Evolutionary conservation across 92 coral and sea anemone genomes (phyloP), one percentile per base, ranked within the genome.

Genomic region (Palythoa grandiflora): DNA sequence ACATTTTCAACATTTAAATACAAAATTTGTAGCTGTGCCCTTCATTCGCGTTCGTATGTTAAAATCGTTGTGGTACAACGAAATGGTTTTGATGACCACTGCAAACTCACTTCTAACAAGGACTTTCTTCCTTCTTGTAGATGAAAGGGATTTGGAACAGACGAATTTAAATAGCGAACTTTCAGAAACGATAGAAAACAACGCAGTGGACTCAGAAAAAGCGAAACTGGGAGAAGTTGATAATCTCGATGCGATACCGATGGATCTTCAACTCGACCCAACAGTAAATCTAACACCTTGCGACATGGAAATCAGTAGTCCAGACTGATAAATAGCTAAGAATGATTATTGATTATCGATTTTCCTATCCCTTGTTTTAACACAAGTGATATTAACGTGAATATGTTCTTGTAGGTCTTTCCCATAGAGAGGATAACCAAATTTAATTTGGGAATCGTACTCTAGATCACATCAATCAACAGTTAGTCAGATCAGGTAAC

Each of bases 271-370:
- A 60, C 28, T 81, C 60, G 86, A 81, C 39, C 86, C 86, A 5
- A 81, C 86, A 6, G 86, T 66, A 12, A 81, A 81, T 36, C 60
- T 81, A 5, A 65, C 86, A 28, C 86, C 86, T 81, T 81, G 86
- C 36, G 86, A 81, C 47, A 81, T 81, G 86, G 86, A 81, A n/a
- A 81, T 81, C 57, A 81, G 86, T 53, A 81, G 86, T 81, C 86
- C 86, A 36, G 86, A 81, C 37, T 81, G 60, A 81, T 2, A 28
- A 40, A 28, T 28, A 28, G 78, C 1, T 19, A 1, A 9, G 16
- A 10, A 9, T 70, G 15, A 12, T 28, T 36, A 70, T 35, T 6
- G 75, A 70, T 70, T 5, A 6, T 9, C 39, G 44, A 38, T 47
- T 28, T 28, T 28, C 28, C 11, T 51, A 0, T 51, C 55, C 55